phyloP scores from a whole-genome alignment of 2,888 invertebrate genomes.

The Arge pagana region DNA sequence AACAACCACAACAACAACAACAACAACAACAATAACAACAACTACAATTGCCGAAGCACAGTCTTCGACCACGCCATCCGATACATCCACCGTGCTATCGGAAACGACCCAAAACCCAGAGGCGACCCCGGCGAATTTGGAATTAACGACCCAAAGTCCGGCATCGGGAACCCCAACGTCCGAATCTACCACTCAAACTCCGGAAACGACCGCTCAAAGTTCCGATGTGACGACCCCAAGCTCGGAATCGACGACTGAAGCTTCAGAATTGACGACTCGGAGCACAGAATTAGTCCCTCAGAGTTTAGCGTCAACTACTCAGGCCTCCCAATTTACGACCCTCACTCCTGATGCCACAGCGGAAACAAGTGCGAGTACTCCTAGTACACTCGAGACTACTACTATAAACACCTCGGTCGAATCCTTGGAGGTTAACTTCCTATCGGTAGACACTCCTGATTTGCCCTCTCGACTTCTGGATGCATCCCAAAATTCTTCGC shows the following conservation, averaged over 20 bases:
- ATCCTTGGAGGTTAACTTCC: no score
- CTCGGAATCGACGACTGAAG: not conserved
- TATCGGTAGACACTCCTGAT: no score
- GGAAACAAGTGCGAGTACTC: no score
- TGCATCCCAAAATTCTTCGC: no score
- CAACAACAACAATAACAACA: slow-evolving; percentile 36
- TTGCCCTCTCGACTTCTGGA: no score
- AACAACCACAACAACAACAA: no score
- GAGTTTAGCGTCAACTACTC: no score
- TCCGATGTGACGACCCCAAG: not conserved
- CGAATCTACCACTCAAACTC: not conserved
- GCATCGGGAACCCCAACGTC: not conserved
- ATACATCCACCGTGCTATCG: no score
- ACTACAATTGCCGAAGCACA: slow-evolving; percentile 34
- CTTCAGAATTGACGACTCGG: not conserved
- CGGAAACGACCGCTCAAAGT: not conserved
- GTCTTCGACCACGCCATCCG: no score
- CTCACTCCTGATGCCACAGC: no score
- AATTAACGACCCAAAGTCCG: not conserved
- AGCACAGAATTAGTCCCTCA: not conserved
- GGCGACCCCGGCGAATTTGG: not conserved
- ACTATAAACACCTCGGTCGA: no score
- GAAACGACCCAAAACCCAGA: slow-evolving; percentile 2
- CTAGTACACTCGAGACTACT: not conserved
- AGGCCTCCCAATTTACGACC: no score